phyloP scores from a whole-genome alignment of 64 coral and sea anemone species.

The Acropora yongei region DNA sequence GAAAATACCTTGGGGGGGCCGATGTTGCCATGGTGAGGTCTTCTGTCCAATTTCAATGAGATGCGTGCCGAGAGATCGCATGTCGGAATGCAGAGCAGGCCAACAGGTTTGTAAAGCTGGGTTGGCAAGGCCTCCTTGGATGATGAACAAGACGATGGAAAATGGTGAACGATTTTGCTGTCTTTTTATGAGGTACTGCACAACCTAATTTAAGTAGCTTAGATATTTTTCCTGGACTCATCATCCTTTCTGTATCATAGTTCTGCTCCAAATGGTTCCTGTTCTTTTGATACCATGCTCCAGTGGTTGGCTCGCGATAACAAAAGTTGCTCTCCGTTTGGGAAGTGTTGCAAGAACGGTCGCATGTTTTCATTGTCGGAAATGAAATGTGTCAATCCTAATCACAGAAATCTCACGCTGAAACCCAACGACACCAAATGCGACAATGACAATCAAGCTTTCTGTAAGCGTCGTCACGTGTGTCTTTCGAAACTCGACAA shows the following conservation, averaged over 20 bases:
- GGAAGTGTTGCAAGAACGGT: not conserved
- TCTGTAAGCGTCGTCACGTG: not conserved
- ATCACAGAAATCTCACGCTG: not conserved
- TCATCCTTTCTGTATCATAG: not conserved
- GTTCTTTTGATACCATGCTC: not conserved
- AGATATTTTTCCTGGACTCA: no score
- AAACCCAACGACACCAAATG: not conserved
- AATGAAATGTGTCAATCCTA: constrained; percentile 13
- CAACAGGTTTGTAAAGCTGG: not conserved
- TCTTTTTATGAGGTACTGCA: constrained; percentile 12
- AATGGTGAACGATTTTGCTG: not conserved
- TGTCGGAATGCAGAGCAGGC: not conserved
- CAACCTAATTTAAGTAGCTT: not conserved
- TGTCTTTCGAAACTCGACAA: constrained; percentile 21
- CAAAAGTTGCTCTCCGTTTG: constrained; percentile 29
- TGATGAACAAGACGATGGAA: not conserved
- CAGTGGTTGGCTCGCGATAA: constrained; percentile 1
- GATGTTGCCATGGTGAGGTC: not conserved
- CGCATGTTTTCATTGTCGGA: not conserved
- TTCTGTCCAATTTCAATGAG: not conserved
- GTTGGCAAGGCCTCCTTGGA: not conserved
- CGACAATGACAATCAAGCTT: not conserved
- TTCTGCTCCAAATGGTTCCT: constrained; percentile 22
- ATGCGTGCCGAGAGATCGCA: not conserved
- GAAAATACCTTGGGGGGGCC: not conserved